These are phyloP conservation scores for Diorhabda elongata DNA, from an alignment of 1,140 invertebrate species.

Conservation along the genomic window DNA sequence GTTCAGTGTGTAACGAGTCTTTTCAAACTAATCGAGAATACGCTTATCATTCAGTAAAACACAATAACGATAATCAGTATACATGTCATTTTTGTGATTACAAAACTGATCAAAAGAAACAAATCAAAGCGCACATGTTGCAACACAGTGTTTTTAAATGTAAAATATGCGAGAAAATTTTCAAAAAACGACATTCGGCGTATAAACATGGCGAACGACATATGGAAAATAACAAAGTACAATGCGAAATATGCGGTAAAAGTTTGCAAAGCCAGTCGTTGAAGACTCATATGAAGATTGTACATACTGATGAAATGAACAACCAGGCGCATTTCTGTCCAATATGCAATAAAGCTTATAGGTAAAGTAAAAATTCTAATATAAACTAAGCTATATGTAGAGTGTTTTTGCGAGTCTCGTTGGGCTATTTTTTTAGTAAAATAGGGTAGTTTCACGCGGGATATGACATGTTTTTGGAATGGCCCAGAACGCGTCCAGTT, in stretches of 20 bases:
- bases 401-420: too few relatives aligned
- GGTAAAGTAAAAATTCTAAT: neutral
- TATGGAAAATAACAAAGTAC: slow-evolving; percentile 5
- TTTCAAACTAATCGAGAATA: slow-evolving; percentile 36
- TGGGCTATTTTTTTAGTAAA: too few relatives aligned
- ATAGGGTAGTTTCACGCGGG: too few relatives aligned
- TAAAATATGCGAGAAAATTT: slow-evolving; percentile 47
- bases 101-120: slow-evolving; percentile 45
- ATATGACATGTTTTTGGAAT: too few relatives aligned
- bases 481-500: too few relatives aligned
- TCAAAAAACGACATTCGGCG: slow-evolving; percentile 37
- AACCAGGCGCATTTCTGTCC: slow-evolving; percentile 33
- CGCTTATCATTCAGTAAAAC: slow-evolving; percentile 37
- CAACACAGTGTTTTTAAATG: slow-evolving; percentile 37
- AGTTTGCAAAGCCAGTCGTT: slow-evolving; percentile 23
- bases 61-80: slow-evolving; percentile 40
- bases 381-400: too few relatives aligned
- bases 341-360: slow-evolving; percentile 40
- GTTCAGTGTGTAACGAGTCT: slow-evolving; percentile 36
- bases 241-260: slow-evolving; percentile 58
- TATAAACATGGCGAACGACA: slow-evolving; percentile 4
- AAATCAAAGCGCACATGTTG: slow-evolving; percentile 25
- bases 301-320: slow-evolving; percentile 33
- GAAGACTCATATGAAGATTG: slow-evolving; percentile 26
- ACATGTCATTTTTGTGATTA: slow-evolving; percentile 48